Base-by-base conservation (phyloP, 2,888 invertebrate genomes). In the Pseudococcus longispinus region DNA sequence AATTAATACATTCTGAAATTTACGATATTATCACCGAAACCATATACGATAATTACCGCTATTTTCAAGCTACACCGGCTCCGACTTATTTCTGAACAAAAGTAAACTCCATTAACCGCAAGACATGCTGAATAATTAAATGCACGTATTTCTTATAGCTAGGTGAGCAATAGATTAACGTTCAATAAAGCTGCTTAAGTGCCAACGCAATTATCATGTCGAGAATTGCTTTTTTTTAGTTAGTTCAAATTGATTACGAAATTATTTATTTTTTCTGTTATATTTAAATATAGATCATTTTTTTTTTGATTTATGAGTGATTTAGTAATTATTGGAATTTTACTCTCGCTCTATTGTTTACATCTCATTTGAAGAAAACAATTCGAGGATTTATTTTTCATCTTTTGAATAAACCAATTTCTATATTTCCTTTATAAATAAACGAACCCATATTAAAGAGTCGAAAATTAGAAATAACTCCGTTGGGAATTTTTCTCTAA, bases 31-130 rank as follows among this genome's bases (percentile, higher is more conserved):
- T 42, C 77, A 11, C 37, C 77, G 37, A 80, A 42, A 42, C 42
- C 29, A 80, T 42, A 80, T 80, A 80, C 23, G 77, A 80, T 80
- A 80, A 80, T 42, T 80, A 42, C 42, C 77, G 77, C 77, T 42
- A 42, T 80, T 80, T 80, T 80, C 37, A 42, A 80, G 42, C 77
- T 42, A 20, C 77, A 80, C n/a, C 20, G 26, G 13, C 42, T 80
- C 8, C 42, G 13, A 42, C 42, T 20, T 80, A 80, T 37, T 42
- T 80, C 32, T 37, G 42, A 80, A 80, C 77, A 80, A 80, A 80
- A 80, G 37, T 42, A 80, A 80, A 20, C 77, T 80, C 77, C 77
- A 80, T 80, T 80, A 80, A 80, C 77, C 42, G 77, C 77, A 11
- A 80, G 23, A 80, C 29, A 42, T 20, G n/a, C 1, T 80, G 77